Evolutionary conservation across 2,113 vertebrate genomes (phyloP).

Genomic region (Raja brachyura): DNA sequence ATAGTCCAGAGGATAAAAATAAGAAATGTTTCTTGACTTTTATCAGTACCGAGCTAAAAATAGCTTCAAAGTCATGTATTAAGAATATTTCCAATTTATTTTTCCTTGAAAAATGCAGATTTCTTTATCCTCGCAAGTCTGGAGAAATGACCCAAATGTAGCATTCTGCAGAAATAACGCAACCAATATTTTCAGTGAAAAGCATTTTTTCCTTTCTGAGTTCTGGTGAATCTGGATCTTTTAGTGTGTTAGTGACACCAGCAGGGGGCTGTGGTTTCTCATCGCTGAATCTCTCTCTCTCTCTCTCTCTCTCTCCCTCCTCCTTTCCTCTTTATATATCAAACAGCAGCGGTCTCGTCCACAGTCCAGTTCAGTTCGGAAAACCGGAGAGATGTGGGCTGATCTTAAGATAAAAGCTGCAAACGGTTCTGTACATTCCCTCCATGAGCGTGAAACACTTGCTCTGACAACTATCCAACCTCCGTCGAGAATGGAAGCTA

Average conservation of each 20-base stretch:
- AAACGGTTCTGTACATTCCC: conserved; percentile 56
- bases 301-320: too few relatives aligned
- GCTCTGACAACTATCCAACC: conserved; percentile 46
- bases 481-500: conserved; percentile 59
- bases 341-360: background rate
- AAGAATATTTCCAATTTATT: background rate
- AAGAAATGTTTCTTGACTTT: background rate
- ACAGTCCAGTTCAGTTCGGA: background rate
- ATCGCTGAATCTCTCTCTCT: background rate
- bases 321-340: background rate
- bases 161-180: background rate
- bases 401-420: background rate
- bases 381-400: rapidly evolving
- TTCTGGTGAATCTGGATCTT: background rate
- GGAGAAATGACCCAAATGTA: background rate
- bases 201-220: background rate
- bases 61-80: background rate
- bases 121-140: background rate
- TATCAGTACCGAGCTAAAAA: background rate
- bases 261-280: background rate
- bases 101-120: background rate
- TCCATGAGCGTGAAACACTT: conserved; percentile 55
- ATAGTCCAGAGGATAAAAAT: background rate
- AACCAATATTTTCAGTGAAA: background rate
- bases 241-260: background rate